phyloP scores from a whole-genome alignment of 2,797 vertebrate genomes.

The Melanotaenia parkinsoni region DNA sequence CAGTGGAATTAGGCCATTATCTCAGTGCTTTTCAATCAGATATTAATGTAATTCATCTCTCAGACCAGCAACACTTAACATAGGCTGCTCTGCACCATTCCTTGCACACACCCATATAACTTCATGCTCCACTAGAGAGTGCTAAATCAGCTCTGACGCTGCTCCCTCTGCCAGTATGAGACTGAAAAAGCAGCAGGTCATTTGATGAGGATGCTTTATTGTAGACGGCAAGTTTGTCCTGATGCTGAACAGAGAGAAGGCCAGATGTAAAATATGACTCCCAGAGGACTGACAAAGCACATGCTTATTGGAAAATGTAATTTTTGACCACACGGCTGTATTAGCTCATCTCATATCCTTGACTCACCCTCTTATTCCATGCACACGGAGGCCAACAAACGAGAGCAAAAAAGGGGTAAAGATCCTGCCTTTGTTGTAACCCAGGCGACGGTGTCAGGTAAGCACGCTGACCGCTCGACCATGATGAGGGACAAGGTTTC shows the following conservation, averaged over 20 bases:
- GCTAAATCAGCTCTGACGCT: conserved; percentile 36
- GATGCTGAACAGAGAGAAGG: conserved; percentile 25
- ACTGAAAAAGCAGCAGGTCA: conserved; percentile 53
- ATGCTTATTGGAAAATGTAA: conserved; percentile 41
- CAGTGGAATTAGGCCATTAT: background rate
- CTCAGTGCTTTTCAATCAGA: background rate
- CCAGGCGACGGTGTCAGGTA: conserved; percentile 40
- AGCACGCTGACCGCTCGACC: conserved; percentile 25
- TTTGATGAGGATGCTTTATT: conserved; percentile 38
- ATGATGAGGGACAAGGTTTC: conserved; percentile 33
- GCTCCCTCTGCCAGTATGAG: conserved; percentile 28
- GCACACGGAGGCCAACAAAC: conserved; percentile 2
- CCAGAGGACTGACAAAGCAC: conserved; percentile 35
- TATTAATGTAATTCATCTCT: background rate
- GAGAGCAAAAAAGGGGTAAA: background rate
- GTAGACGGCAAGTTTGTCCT: conserved; percentile 8
- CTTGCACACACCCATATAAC: conserved; percentile 6
- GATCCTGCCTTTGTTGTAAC: conserved; percentile 32
- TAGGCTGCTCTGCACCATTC: background rate
- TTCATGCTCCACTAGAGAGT: conserved; percentile 53
- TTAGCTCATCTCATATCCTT: conserved; percentile 61
- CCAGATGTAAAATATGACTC: conserved; percentile 49
- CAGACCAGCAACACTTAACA: background rate
- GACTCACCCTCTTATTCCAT: conserved; percentile 32
- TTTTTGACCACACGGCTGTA: conserved; percentile 31